Conservation (phyloP, 2,797 vertebrate genomes). For the Oryzias dopingdopingensis region DNA sequence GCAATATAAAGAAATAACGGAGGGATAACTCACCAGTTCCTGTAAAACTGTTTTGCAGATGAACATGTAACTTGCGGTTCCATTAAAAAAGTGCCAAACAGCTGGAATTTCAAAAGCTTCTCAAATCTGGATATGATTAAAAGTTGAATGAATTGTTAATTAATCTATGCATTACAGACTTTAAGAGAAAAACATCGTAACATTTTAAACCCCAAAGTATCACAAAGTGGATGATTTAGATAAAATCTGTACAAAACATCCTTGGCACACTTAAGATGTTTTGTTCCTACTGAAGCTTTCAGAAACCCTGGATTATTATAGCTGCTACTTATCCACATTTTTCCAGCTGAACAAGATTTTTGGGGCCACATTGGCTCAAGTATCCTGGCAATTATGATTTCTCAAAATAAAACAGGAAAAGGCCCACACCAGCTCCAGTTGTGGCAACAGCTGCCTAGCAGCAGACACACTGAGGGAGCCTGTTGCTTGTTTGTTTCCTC, state of each 20-base stretch:
- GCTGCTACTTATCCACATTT: slow-evolving; percentile 17
- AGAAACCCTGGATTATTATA: slow-evolving; percentile 14
- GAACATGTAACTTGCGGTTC: not conserved
- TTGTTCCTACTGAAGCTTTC: slow-evolving; percentile 36
- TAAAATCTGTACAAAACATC: slow-evolving; percentile 20
- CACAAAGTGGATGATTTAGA: not conserved
- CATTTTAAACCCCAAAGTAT: not conserved
- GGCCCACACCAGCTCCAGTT: slow-evolving; percentile 7
- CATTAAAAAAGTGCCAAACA: not conserved
- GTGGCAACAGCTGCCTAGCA: slow-evolving; percentile 60
- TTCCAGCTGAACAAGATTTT: slow-evolving; percentile 5
- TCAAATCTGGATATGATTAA: not conserved
- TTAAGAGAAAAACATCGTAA: not conserved
- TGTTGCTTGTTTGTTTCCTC: slow-evolving; percentile 63
- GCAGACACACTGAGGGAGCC: slow-evolving; percentile 46
- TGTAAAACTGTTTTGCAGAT: not conserved
- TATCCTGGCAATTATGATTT: slow-evolving; percentile 8
- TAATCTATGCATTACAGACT: not conserved
- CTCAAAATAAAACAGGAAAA: slow-evolving; percentile 6
- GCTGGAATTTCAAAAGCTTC: not conserved
- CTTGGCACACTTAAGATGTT: slow-evolving; percentile 29
- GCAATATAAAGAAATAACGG: not conserved
- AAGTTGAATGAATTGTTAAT: no score
- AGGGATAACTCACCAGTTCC: not conserved
- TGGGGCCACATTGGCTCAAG: not conserved